These are phyloP conservation scores for Cricetomys ansorgei DNA, from an alignment of 2,113 vertebrate species.

Conservation along the genomic window DNA sequence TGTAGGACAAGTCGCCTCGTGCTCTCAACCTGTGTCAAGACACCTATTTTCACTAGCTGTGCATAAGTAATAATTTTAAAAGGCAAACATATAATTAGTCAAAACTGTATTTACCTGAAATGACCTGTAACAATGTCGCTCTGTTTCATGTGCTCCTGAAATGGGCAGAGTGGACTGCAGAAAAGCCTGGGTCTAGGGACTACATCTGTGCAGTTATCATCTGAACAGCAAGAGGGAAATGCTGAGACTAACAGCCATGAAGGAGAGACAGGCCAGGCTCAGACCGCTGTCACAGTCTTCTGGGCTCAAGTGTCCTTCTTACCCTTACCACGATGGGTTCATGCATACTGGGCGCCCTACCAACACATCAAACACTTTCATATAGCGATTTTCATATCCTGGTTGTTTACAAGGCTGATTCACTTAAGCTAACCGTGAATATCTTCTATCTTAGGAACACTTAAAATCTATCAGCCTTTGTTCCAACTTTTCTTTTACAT, in stretches of 20 bases:
- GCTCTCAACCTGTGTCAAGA: constrained; percentile 35
- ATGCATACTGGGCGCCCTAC: neutral
- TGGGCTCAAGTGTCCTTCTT: neutral
- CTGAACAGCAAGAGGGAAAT: constrained; percentile 38
- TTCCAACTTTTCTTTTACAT: constrained; percentile 13
- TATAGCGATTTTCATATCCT: too few species aligned
- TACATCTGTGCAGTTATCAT: neutral
- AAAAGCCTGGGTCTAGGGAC: neutral
- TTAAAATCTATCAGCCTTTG: constrained; percentile 22
- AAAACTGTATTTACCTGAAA: constrained; percentile 24
- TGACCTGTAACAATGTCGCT: neutral
- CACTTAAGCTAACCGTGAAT: constrained; percentile 19
- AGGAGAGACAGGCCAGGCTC: neutral
- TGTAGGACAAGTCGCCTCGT: constrained; percentile 2
- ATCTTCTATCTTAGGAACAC: constrained; percentile 47
- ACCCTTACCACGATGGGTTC: neutral
- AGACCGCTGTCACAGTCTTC: neutral
- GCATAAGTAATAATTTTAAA: constrained; percentile 33
- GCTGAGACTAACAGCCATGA: neutral
- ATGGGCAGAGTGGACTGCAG: constrained; percentile 37
- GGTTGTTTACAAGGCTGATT: constrained; percentile 36
- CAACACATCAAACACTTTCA: neutral
- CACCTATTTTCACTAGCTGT: constrained; percentile 38
- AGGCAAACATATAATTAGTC: constrained; percentile 45
- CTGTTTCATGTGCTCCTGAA: constrained; percentile 1